Base-by-base conservation (phyloP, 2,797 vertebrate genomes). In the Manis javanica region DNA sequence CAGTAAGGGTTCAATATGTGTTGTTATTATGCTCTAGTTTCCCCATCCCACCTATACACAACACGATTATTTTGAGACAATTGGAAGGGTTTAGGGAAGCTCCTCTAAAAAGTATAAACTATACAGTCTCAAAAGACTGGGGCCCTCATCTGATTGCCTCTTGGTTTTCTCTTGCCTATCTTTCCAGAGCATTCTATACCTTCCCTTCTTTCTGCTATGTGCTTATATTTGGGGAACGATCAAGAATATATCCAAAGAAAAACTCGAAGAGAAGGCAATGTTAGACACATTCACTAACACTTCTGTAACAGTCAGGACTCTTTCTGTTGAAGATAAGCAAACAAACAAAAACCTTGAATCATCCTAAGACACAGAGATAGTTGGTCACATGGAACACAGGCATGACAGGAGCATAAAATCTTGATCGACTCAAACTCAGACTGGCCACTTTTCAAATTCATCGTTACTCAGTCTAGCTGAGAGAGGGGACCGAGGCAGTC, bases 321-420 rank as follows among this genome's bases (percentile, higher is more conserved):
- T 79, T 78, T 87, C 75, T 66, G 18, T 83, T 77, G 49, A 90
- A 94, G 79, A 39, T 39, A 61, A 87, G 51, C 75, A 72, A 88
- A 86, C 34, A 68, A 71, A 94, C 21, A 87, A 39, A 95, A 86
- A 37, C 34, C 2, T 31, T 83, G 59, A 88, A 69, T 94, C 68
- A 39, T 24, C 3, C 42, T 37, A 68, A 64, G 9, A 92, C 77
- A 46, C 1, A 1, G 21, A 66, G 16, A 11, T 13, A 57, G 21
- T 57, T 46, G 4, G 21, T 53, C 26, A 1, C 29, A 31, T 1
- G 39, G 31, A 90, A 71, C 19, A 23, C 5, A 79, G 39, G 26
- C 23, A 29, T 39, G 34, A 53, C 57, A 69, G 61, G 10, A 69
- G 31, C 31, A 14, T 3, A 39, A 37, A 14, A 49, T 34, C 24